A percentile compares a stretch with the other conserved stretches of the same genome.
phyloP scores from a whole-genome alignment of 2,797 vertebrate genomes.

The Cyclura pinguis region DNA sequence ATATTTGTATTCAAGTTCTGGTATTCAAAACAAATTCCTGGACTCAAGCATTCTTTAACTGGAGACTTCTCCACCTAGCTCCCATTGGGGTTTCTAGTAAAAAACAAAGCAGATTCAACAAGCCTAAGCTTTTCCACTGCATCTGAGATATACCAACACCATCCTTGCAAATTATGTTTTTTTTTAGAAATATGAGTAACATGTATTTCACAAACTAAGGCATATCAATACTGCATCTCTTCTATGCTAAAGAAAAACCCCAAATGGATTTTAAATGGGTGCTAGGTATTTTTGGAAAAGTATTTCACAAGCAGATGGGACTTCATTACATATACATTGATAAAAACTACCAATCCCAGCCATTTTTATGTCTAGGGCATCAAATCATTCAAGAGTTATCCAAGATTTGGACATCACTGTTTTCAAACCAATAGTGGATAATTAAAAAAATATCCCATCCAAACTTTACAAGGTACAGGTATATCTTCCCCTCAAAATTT shows the following conservation, averaged over 20 bases:
- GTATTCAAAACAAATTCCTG: background rate
- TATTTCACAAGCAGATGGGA: background rate
- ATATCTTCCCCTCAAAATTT: background rate
- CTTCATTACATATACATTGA: background rate
- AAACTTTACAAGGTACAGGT: background rate
- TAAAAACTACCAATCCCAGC: background rate
- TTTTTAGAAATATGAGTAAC: background rate
- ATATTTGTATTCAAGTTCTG: background rate
- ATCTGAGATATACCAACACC: background rate
- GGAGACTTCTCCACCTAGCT: background rate
- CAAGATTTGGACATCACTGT: conserved; percentile 1
- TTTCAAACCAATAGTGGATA: background rate
- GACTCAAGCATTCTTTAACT: background rate
- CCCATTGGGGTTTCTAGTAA: background rate
- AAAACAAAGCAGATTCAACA: background rate
- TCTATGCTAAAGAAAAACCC: background rate
- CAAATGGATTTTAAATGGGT: background rate
- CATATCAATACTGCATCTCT: background rate
- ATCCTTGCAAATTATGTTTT: background rate
- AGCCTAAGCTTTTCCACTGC: background rate
- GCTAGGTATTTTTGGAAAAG: background rate
- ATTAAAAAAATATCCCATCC: too few relatives aligned
- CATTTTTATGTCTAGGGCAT: background rate
- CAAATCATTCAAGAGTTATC: conserved; percentile 18
- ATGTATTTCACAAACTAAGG: background rate